Base-by-base conservation (phyloP, 92 coral and sea anemone genomes). In the Plumapathes pennacea region DNA sequence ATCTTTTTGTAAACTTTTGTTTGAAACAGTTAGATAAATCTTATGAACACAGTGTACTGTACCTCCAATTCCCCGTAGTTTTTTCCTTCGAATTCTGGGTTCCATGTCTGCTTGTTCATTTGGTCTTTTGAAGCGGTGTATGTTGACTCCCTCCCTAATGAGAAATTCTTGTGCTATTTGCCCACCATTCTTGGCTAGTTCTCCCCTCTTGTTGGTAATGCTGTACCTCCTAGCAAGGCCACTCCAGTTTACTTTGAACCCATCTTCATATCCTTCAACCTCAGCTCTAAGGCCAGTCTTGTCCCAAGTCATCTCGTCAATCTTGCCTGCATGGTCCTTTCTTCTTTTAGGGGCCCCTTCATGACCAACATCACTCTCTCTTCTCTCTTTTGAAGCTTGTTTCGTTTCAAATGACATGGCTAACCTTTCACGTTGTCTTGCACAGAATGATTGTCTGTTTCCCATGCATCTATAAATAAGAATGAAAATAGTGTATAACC, bases 131-230 rank as follows among this genome's bases (percentile, higher is more conserved):
- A 83, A 83, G 24, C 81, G 39, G 19, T 64, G 82, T 5, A 57
- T 33, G 46, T 82, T 60, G 8, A 48, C 64, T 13, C 83, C 89
- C 32, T 44, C 70, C 7, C 32, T 30, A 11, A 60, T 67, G 11
- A 74, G 52, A 55, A 46, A 76, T 42, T 76, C 74, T 34, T 82
- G 63, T 12, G 74, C 74, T 41, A 73, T 74, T 46, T 81, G 82
- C 1, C 82, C 82, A 14, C 82, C 82, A 44, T 67, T 82, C 72
- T 67, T 74, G 18, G 79, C 89, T 15, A 67, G 38, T 41, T 85
- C 70, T 19, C 91, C 91, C 25, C 33, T 60, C 40, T 34, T 66
- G 54, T 85, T 85, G 54, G 36, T 65, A 13, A 78, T 71, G 15
- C 62, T 18, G 31, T 58, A 63, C 20, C 52, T 27, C 37, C 73